Evolutionary conservation across 2,888 invertebrate species (phyloP), one percentile per base, ranked within the genome.

Genomic region (Nomada fabriciana): DNA sequence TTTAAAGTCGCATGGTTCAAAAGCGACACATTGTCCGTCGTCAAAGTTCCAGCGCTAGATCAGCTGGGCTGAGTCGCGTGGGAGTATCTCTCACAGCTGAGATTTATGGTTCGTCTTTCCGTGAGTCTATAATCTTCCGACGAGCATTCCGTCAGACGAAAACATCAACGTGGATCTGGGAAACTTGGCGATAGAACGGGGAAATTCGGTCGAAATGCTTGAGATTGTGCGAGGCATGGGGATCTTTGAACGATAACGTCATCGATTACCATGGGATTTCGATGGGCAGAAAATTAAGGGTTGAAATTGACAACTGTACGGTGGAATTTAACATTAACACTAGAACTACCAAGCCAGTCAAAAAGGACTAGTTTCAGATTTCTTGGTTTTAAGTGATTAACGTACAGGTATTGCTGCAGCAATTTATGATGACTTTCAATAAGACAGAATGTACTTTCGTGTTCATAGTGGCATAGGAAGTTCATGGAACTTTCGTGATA

Each of bases 1-100:
- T 82, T 76, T 68, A 68, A 76, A 73, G 73, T 50, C 53, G 42
- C 13, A 60, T 23, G 73, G 29, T 83, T 69, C 53, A 69, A 73
- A 77, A 36, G 64, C 71, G 25, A 55, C 63, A 69, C 83, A 81
- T 80, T 85, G 85, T 85, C 64, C 70, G 43, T 63, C 63, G 50
- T 69, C 60, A 47, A 36, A 43, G 43, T 53, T 57, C 18, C 42
- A n/a, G 57, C 47, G 7, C 23, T 63, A 70, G 69, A 86, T 84
- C 86, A 87, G 84, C 86, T 86, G 86, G 47, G 74, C 67, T 18
- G 53, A 60, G 25, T n/a, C 29, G 70, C 84, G 75, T 83, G 82
- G 65, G 77, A 81, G 80, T 68, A 72, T 81, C 69, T 57, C n/a
- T 10, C 50, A n/a, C 59, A 75, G 78, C 70, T 70, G 67, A 82